A percentile compares a stretch with the other conserved stretches of the same genome.
Conservation (phyloP, 2,797 vertebrate genomes). For the Oceanodroma leucorhoa region DNA sequence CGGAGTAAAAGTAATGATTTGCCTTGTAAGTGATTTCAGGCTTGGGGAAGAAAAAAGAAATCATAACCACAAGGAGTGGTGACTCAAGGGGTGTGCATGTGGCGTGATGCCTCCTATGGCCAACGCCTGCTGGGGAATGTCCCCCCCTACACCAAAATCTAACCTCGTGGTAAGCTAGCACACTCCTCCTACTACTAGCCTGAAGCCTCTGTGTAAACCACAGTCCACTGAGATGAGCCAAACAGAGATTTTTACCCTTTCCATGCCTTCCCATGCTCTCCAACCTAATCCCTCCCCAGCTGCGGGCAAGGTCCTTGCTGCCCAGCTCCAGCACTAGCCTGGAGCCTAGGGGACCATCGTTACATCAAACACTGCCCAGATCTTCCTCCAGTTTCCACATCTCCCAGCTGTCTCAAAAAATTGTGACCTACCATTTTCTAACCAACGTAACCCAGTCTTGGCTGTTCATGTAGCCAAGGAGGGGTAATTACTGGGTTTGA, state of each 20-base stretch:
- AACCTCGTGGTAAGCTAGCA: neutral
- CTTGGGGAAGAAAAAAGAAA: neutral
- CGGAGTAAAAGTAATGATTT: neutral
- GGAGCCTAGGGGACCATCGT: neutral
- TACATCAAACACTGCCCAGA: neutral
- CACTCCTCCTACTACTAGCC: fast-evolving
- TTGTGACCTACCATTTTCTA: neutral
- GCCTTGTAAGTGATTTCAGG: neutral
- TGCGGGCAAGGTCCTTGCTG: neutral
- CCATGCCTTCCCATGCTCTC: neutral
- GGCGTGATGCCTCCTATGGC: neutral
- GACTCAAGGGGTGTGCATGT: neutral
- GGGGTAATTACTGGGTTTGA: neutral
- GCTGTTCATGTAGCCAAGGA: neutral
- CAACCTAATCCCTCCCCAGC: neutral
- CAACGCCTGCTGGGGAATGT: neutral
- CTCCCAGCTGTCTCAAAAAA: neutral
- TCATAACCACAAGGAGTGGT: neutral
- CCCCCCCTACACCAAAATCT: neutral
- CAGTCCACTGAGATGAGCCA: neutral
- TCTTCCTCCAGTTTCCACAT: neutral
- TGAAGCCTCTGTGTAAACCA: neutral
- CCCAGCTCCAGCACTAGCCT: neutral
- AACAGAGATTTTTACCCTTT: neutral
- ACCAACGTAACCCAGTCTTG: fast-evolving